Evolutionary conservation across 2,888 invertebrate species (phyloP).

Genomic region (Dicyrtomina minuta): DNA sequence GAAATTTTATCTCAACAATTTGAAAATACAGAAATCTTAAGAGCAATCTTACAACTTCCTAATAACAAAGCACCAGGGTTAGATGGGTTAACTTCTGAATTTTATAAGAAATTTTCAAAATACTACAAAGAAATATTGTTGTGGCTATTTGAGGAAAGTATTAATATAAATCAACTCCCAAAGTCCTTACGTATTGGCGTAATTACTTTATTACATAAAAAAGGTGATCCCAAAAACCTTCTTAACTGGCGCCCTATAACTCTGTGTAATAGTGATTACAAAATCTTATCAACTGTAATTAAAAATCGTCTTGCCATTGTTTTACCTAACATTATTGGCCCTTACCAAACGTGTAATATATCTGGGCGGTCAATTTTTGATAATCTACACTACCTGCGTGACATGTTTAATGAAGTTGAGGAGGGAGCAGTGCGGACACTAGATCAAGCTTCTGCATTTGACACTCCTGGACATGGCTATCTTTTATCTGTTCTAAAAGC

Average conservation of each 20-base stretch:
- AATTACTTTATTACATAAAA: slow-evolving; percentile 1
- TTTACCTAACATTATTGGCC: too few species aligned
- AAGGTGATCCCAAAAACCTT: slow-evolving; percentile 6
- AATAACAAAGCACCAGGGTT: background rate
- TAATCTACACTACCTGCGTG: too few species aligned
- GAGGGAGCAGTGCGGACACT: too few species aligned
- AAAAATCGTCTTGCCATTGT: too few species aligned
- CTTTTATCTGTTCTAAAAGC: too few species aligned
- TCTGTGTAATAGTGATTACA: slow-evolving; percentile 19
- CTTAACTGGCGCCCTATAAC: slow-evolving; percentile 22
- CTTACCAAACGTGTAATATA: too few species aligned
- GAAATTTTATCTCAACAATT: background rate
- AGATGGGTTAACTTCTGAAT: slow-evolving; percentile 14
- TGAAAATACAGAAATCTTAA: background rate
- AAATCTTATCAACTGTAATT: slow-evolving; percentile 6
- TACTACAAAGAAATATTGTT: background rate
- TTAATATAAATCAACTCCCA: background rate
- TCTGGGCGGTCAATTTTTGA: too few species aligned
- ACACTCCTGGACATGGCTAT: too few species aligned
- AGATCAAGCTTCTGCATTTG: too few species aligned
- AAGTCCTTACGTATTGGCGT: background rate
- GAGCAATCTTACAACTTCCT: background rate
- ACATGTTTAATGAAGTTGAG: too few species aligned
- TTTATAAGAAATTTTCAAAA: slow-evolving; percentile 1
- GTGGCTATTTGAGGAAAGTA: background rate